Evolutionary conservation across 2,797 vertebrate genomes (phyloP), one percentile per base, ranked within the genome.

Genomic region (Sarcophilus harrisii): DNA sequence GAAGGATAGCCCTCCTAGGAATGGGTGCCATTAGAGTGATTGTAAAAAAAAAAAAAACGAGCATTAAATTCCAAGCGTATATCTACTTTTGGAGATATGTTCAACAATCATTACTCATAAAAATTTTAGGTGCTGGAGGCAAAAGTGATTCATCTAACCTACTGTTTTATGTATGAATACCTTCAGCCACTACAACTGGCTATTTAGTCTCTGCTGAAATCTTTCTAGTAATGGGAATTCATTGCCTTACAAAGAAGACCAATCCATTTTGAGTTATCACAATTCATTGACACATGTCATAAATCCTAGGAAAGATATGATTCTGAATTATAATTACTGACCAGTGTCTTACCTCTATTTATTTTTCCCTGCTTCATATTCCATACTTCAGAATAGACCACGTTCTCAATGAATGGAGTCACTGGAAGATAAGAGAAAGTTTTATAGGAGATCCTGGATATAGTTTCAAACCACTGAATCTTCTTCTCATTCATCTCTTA

Each of bases 321-420:
- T 81, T 45, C 73, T 81, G 73, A 45, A 81, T 81, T 45, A 24
- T 27, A 91, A 90, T 94, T 28, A 93, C 57, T 96, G 29, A 14
- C 93, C 27, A 52, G 29, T 59, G 66, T 92, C 93, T 3, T 95
- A 97, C 96, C 95, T 92, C 89, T 38, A 49, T 9, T 28, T 58
- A 58, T 12, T 89, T 54, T 87, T 52, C 27, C 58, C 12, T 38
- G 54, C 0, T 52, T 90, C 81, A 55, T 14, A 55, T 16, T 30
- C 62, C 91, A 94, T 28, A 97, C 54, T 87, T 97, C 92, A 54
- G 96, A 92, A 58, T 96, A 97, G 4, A 91, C 11, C 92, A 94
- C 32, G 13, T 94, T 60, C 21, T 92, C 9, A 45, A 5, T 92
- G 60, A 89, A 30, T 38, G 3, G 1, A 32, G 21, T 92, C 81